Evolutionary conservation across 2,113 vertebrate species (phyloP), one percentile per base, ranked within the genome.

Genomic region (Odocoileus hemionus): DNA sequence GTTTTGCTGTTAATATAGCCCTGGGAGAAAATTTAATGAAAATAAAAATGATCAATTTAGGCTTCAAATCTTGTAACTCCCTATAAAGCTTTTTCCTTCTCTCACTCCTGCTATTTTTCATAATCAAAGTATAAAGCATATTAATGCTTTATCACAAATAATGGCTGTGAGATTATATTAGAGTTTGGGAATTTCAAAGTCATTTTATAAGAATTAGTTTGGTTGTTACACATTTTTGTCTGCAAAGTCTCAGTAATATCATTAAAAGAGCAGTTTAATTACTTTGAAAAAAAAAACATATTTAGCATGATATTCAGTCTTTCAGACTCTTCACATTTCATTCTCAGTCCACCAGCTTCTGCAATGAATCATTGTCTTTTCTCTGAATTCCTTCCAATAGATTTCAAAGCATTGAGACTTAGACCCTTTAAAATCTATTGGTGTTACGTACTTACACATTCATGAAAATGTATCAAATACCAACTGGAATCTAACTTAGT

Each of bases 171-270:
- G 64, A 96, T 94, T 94, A 80, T 50, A 64, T 92, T 88, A 90
- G 47, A 55, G 74, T 82, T 90, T 91, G 23, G 43, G 17, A 17
- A 95, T 97, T 97, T 67, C 55, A 86, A 96, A 96, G 36, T 94
- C 64, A 93, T 96, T 97, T 96, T 94, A 50, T 64, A 86, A 93
- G 92, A 94, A 96, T 95, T 86, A 74, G 45, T 82, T 96, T 25
- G 45, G 12, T n/a, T 92, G 52, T 92, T 92, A 43, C 21, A 80
- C 10, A 84, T 74, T 96, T 96, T 96, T 92, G 23, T 60, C 55
- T 90, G 33, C 43, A 54, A 96, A 83, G 23, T 55, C 54, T 89
- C 91, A 95, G 79, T 50, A 61, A 76, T 97, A 85, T 76, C 39
- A 87, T 43, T 80, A 67, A 92, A 96, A 91, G 25, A 26, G 7